Conservation (phyloP, 2,113 vertebrate species). For the Solenodon paradoxus region DNA sequence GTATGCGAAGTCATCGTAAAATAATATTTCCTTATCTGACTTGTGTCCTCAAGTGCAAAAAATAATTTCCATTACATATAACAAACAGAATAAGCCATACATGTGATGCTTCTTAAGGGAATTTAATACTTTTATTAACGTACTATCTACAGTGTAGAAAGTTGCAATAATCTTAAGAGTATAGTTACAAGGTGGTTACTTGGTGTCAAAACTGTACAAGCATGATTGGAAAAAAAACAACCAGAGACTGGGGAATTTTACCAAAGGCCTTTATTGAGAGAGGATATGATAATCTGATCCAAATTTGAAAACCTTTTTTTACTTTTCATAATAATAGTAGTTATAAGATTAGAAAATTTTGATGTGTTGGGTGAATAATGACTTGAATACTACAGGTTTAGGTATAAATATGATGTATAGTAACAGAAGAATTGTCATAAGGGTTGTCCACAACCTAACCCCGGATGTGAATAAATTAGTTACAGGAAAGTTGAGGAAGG, state of each 20-base stretch:
- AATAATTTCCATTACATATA: background rate
- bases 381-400: background rate
- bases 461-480: background rate
- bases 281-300: background rate
- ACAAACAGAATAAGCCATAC: background rate
- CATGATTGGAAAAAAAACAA: background rate
- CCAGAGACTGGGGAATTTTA: background rate
- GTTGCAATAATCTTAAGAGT: background rate
- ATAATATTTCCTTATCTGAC: background rate
- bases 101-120: background rate
- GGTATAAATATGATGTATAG: background rate
- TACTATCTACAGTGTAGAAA: background rate
- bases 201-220: background rate
- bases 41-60: background rate
- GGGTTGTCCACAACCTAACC: background rate
- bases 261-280: background rate
- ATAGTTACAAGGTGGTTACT: background rate
- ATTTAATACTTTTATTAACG: background rate
- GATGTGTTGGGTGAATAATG: background rate
- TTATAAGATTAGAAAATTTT: background rate
- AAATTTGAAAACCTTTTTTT: background rate
- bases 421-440: background rate
- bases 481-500: background rate
- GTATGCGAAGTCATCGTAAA: background rate
- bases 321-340: background rate